Evolutionary conservation across 2,888 invertebrate genomes (phyloP), one percentile per base, ranked within the genome.

Genomic region (Agrochola lychnidis): DNA sequence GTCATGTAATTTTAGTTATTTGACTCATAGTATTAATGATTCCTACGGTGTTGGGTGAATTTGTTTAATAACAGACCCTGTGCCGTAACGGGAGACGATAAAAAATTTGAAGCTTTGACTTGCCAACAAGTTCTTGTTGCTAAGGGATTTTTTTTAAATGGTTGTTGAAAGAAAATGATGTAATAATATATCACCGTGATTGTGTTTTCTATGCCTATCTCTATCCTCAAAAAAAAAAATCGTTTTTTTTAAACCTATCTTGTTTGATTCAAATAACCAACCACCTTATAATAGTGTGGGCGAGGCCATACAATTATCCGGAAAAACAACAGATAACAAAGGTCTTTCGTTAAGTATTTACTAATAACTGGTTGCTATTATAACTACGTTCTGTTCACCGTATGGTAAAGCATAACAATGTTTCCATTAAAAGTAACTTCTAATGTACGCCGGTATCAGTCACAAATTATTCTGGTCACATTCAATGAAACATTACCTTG

Each of bases 401-500:
- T 53, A 42, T n/a, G 57, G 64, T 64, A 45, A 51, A 68, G 30
- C 57, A 78, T 68, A 59, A 83, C 84, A 51, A 53, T 48, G 10
- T 61, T 25, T 25, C 71, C 63, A 75, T 72, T 69, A 74, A 71
- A 63, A 30, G 5, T 84, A 63, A 80, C 14, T 62, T 56, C 48
- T 81, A 81, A 81, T 82, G 81, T 71, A 70, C 40, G 16, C 12
- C 40, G n/a, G 36, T 71, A 45, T 56, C 25, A 48, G 42, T 57
- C 42, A 42, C 30, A 36, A 53, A 69, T 80, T 9, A 80, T 40
- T 76, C 53, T 64, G 51, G 57, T 30, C 63, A 7, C 36, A 62
- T 30, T 69, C 56, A 84, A 66, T 69, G 25, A 48, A 36, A 64
- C 1, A 63, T 53, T 57, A n/a, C 57, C 48, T 68, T 84, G 67